These are phyloP conservation scores for Ardeotis arabs DNA, from an alignment of 2,113 vertebrate genomes.

Conservation along the genomic window DNA sequence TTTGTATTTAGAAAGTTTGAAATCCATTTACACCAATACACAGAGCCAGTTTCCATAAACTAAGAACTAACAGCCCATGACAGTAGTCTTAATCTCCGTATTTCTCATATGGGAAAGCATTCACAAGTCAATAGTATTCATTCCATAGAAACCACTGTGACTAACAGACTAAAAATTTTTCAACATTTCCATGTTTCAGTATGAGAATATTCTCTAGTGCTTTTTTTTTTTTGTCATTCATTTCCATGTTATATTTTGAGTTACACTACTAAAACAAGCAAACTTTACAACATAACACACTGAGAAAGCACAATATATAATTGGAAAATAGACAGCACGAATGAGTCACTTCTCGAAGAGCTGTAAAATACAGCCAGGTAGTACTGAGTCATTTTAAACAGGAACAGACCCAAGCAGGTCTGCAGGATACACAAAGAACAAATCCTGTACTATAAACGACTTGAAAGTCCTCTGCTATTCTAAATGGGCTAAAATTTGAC, in stretches of 20 bases:
- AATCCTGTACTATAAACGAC: fast-evolving
- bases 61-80: not conserved
- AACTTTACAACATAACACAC: not conserved
- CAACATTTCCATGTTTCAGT: not conserved
- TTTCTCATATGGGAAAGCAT: not conserved
- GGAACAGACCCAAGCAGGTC: not conserved
- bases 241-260: not conserved
- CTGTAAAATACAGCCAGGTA: not conserved
- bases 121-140: not conserved
- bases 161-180: not conserved
- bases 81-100: not conserved
- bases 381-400: not conserved
- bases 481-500: not conserved
- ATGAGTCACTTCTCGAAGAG: not conserved
- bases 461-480: not conserved
- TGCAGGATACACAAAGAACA: not conserved
- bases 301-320: not conserved
- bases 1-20: not conserved
- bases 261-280: not conserved
- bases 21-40: not conserved
- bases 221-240: not conserved
- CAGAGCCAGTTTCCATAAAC: not conserved
- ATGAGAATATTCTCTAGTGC: fast-evolving
- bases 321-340: not conserved
- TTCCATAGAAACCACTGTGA: not conserved